Evolutionary conservation across 2,888 invertebrate genomes (phyloP).

Genomic region (Aricia artaxerxes): DNA sequence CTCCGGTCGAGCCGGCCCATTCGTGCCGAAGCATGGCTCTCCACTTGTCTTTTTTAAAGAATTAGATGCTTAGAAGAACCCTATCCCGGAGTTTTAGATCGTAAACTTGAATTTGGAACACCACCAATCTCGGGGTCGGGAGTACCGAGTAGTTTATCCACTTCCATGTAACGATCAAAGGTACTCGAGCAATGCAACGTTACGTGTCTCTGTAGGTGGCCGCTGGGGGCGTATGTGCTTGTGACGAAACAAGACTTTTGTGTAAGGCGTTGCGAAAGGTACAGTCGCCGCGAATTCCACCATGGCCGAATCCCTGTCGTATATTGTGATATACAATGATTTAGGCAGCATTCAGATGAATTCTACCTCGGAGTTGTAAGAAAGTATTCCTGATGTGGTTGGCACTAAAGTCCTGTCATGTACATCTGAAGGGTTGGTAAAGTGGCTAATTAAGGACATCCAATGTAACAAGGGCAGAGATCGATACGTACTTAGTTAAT

Average conservation of each 20-base stretch:
- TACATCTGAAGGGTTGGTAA: not conserved
- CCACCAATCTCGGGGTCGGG: no score
- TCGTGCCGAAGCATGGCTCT: no score
- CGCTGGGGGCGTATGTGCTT: constrained; percentile 10
- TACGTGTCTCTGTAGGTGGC: constrained; percentile 8
- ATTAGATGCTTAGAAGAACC: no score
- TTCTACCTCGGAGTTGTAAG: not conserved
- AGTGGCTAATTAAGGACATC: not conserved
- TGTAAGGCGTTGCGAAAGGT: constrained; percentile 17
- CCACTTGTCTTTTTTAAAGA: no score
- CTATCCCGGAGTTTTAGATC: no score
- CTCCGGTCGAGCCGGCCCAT: no score
- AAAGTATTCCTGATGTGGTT: not conserved
- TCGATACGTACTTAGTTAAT: not conserved
- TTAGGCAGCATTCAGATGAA: not conserved
- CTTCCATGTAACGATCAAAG: not conserved
- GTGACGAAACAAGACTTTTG: constrained; percentile 17
- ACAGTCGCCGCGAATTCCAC: not conserved
- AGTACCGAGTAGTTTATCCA: not conserved
- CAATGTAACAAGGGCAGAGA: not conserved
- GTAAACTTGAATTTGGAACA: no score
- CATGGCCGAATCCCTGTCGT: constrained; percentile 2
- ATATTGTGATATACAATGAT: not conserved
- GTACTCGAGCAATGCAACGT: constrained; percentile 1
- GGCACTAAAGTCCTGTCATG: not conserved